Percentiles rank a stretch among this genome's conserved stretches.
Conservation (phyloP, 92 coral and sea anemone species). For the Nematostella vectensis region DNA sequence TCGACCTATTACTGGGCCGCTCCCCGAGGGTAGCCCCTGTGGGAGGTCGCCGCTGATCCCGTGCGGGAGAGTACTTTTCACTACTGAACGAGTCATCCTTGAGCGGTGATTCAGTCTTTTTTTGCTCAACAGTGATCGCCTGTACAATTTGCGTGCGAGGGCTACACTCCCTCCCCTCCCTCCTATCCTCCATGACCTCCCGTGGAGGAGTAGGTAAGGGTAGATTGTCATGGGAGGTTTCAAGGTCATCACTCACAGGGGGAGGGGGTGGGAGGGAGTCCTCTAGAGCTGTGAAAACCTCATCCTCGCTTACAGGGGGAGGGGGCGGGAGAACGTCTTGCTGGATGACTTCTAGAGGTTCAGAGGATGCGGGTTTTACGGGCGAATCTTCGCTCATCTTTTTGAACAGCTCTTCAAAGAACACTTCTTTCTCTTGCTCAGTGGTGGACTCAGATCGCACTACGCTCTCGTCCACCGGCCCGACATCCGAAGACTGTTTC, state of each 20-base stretch:
- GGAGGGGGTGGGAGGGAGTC: conserved; percentile 83
- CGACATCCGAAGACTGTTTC: background rate
- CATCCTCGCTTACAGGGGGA: conserved; percentile 41
- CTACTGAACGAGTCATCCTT: background rate
- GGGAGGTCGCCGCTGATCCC: background rate
- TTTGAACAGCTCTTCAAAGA: conserved; percentile 23
- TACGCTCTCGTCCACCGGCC: conserved; percentile 9
- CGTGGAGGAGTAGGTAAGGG: conserved; percentile 79
- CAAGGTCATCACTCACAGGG: conserved; percentile 17
- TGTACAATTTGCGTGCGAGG: background rate
- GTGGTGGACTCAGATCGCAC: conserved; percentile 17
- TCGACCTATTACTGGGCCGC: too few species aligned
- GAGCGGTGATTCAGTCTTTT: background rate
- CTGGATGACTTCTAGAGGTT: conserved; percentile 7
- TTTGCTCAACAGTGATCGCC: conserved; percentile 8
- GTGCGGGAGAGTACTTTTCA: background rate
- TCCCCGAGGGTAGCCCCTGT: background rate
- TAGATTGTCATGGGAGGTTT: conserved; percentile 60
- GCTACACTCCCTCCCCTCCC: background rate
- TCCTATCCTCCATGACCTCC: conserved; percentile 32
- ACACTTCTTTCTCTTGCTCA: conserved; percentile 23
- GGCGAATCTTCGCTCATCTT: conserved; percentile 6
- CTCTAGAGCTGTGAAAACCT: conserved; percentile 30
- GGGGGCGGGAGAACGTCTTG: conserved; percentile 24
- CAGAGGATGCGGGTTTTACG: background rate